Base-by-base conservation (phyloP, 1,140 invertebrate species). In the Micrasema minimum region DNA sequence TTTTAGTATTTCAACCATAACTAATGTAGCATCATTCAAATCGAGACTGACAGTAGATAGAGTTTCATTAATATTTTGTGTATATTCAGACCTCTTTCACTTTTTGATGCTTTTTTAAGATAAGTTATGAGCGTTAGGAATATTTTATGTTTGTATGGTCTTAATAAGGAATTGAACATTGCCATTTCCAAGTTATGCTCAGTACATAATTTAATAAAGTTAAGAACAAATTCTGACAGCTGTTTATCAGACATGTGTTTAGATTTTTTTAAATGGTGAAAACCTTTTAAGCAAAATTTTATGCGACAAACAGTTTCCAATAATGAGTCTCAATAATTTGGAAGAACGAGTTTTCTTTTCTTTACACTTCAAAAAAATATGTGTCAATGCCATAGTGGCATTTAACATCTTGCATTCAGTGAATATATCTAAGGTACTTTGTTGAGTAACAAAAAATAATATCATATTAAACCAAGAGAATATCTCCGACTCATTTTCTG, bases 221-320 rank as follows among this genome's bases (percentile, higher is more conserved):
- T 74, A 18, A 85, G 64, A 16, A 89, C 69, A 69, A 85, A 82
- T 51, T 79, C 75, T 0, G 85, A 88, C 1, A 85, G 76, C 55
- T 82, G 75, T 70, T 80, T 77, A 72, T 79, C 77, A 10, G 76
- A 77, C 51, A 80, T 76, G 37, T 78, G 78, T 75, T 84, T 83
- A 37, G 77, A 75, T 0, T 69, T 31, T 72, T 71, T 83, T 76
- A 16, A 86, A 72, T 22, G 85, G 81, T 65, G 82, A 82, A 74
- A 88, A 89, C 76, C 85, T 85, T 74, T 86, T 80, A 2, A 89
- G 73, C 50, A 89, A 72, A 66, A 83, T 78, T 22, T 85, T 82
- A 79, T 89, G 84, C 71, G 82, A 84, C 14, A 87, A 84, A 57
- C 45, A 69, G 48, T 51, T 50, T 64, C 46, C 69, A 20, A 67